Base-by-base conservation (phyloP, 2,888 invertebrate genomes). In the Zelleria hepariella region DNA sequence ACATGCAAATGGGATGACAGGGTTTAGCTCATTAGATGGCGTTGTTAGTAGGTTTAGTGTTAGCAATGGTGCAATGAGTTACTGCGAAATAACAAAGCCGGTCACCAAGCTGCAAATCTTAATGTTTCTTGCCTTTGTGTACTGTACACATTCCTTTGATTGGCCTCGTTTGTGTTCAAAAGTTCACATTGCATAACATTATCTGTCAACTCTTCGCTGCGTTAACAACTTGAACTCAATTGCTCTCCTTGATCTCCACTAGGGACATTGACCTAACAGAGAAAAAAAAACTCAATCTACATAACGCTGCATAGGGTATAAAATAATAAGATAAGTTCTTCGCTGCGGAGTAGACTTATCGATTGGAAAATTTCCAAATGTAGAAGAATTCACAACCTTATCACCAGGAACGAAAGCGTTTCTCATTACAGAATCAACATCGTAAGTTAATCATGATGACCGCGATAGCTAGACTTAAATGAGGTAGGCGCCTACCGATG, bases 31-130 rank as follows among this genome's bases (percentile, higher is more conserved):
- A 18, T 10, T 8, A 59, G 59, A 62, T 61, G n/a, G n/a, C n/a
- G n/a, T 59, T 61, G 62, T 62, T 62, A 62, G 59, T 58, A 15
- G 7, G 25, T 61, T 55, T 26, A 18, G 8, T 23, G 7, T 23
- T 23, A 52, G 52, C 49, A 21, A 32, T 10, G 42, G 42, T 42
- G 42, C 42, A 51, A 26, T 26, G 54, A 26, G 54, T 25, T 54
- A 26, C 7, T 26, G 26, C 26, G 53, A 24, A 53, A 24, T 21
- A 20, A 20, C 21, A 49, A 20, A 18, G 1, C 48, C 20, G 49
- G 49, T 18, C 18, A 18, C 49, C 51, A 21, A 6, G 21, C 8
- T 10, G 21, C 20, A 42, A n/a, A n/a, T n/a, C n/a, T n/a, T n/a
- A n/a, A n/a, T 2, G 26, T 26, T 26, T 42, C 2, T 42, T 3